Conservation (phyloP, 2,113 vertebrate species). For the Thalassoma bifasciatum region DNA sequence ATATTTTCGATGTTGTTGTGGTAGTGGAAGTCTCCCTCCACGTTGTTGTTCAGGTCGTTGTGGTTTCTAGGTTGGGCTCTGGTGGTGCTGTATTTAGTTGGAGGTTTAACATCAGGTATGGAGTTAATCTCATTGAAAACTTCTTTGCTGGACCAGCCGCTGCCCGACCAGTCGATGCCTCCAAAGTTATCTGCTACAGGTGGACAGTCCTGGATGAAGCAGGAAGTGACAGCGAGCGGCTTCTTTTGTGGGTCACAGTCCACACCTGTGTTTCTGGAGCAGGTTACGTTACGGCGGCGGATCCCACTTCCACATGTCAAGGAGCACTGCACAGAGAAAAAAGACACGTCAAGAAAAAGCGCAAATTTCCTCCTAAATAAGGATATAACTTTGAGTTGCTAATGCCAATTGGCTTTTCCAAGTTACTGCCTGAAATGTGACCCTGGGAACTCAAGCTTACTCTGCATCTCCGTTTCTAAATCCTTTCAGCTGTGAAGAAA, state of each 20-base stretch:
- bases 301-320: constrained; percentile 86
- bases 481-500: too few species aligned
- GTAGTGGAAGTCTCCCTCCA: constrained; percentile 81
- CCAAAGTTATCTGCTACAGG: constrained; percentile 48
- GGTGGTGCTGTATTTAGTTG: constrained; percentile 41
- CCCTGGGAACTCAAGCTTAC: too few species aligned
- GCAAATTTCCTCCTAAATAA: too few species aligned
- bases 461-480: too few species aligned
- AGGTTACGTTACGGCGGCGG: constrained; percentile 81
- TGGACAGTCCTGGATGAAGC: constrained; percentile 79
- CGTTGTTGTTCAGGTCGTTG: constrained; percentile 71
- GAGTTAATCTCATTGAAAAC: constrained; percentile 88
- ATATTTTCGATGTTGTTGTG: constrained; percentile 74
- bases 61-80: constrained; percentile 61
- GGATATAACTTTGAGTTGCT: too few species aligned
- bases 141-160: constrained; percentile 89
- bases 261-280: constrained; percentile 79
- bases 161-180: constrained; percentile 87
- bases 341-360: too few species aligned
- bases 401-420: too few species aligned
- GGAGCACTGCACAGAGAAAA: constrained; percentile 85
- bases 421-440: too few species aligned
- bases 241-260: constrained; percentile 82
- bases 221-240: constrained; percentile 71
- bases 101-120: constrained; percentile 68